Conservation (phyloP, 37 sponge, comb jelly and placozoan genomes). For the Bolinopsis microptera region DNA sequence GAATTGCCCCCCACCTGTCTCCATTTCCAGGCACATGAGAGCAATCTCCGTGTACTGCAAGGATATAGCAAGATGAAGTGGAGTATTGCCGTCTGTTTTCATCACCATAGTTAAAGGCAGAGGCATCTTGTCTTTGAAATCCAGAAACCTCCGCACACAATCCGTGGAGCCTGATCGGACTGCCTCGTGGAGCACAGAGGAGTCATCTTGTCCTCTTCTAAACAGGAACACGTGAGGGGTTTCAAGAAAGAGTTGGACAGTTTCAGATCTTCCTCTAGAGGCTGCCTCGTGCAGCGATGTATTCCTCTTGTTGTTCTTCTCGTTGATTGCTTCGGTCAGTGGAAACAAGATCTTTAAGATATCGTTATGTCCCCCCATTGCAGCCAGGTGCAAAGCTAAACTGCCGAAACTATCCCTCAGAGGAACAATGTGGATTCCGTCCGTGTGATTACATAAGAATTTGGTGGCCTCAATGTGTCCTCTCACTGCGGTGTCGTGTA, state of each 20-base stretch:
- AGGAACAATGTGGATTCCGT: neutral
- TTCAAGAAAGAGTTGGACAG: neutral
- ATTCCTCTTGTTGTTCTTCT: neutral
- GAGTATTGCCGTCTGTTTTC: neutral
- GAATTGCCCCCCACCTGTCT: neutral
- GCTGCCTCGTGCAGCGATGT: neutral
- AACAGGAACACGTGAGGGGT: neutral
- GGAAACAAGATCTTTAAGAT: neutral
- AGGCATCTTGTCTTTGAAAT: neutral
- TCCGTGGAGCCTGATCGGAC: neutral
- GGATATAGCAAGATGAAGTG: neutral
- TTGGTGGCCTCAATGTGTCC: neutral
- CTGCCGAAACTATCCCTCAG: neutral
- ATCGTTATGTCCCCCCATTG: neutral
- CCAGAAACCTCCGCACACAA: neutral
- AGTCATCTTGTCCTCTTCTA: neutral
- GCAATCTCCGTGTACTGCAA: neutral
- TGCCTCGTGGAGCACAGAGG: neutral
- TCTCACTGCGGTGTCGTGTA: neutral
- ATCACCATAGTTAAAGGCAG: neutral
- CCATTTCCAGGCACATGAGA: neutral
- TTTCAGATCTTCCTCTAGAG: neutral
- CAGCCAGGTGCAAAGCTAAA: neutral
- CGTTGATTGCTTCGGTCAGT: neutral
- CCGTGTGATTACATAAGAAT: neutral